Conservation (phyloP, 2,797 vertebrate genomes). For the Brachymystax lenok region DNA sequence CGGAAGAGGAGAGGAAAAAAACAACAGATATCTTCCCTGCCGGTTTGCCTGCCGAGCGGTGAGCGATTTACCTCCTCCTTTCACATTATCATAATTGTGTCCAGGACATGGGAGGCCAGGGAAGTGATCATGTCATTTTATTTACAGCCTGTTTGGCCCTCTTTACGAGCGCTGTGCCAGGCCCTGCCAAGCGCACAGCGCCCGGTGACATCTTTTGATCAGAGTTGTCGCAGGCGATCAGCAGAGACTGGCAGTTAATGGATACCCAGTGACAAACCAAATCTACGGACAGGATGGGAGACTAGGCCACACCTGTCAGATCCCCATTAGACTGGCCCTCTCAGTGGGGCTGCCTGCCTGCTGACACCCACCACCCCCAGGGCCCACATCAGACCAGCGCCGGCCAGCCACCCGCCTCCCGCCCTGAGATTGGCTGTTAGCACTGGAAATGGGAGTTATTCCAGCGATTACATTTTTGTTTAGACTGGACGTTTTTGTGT, state of each 20-base stretch:
- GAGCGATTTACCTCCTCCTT: slow-evolving; percentile 66
- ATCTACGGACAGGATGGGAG: slow-evolving; percentile 97
- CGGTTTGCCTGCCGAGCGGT: slow-evolving; percentile 31
- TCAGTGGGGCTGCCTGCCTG: slow-evolving; percentile 83
- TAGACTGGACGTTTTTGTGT: slow-evolving; percentile 68
- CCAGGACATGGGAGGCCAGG: slow-evolving; percentile 98
- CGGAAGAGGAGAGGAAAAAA: slow-evolving; percentile 54
- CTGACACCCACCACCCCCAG: slow-evolving; percentile 90
- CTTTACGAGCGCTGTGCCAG: slow-evolving; percentile 97
- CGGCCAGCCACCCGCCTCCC: slow-evolving; percentile 62
- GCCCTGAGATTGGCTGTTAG: slow-evolving; percentile 72
- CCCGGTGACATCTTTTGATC: slow-evolving; percentile 99
- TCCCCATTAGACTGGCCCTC: slow-evolving; percentile 96
- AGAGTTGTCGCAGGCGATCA: slow-evolving; percentile 99
- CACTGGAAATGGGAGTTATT: slow-evolving; percentile 99
- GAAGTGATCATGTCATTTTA: slow-evolving; percentile 99
- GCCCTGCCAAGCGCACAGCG: slow-evolving; percentile 96
- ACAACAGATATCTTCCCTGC: background rate
- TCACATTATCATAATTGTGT: slow-evolving; percentile 99
- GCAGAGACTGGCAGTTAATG: slow-evolving; percentile 99
- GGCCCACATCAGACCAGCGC: slow-evolving; percentile 97
- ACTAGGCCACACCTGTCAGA: slow-evolving; percentile 98
- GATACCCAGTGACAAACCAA: slow-evolving; percentile 99
- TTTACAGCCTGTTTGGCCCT: slow-evolving; percentile 98
- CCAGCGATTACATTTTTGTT: slow-evolving; percentile 98